Base-by-base conservation (phyloP, 2,888 invertebrate species). In the Hartigia nigra region DNA sequence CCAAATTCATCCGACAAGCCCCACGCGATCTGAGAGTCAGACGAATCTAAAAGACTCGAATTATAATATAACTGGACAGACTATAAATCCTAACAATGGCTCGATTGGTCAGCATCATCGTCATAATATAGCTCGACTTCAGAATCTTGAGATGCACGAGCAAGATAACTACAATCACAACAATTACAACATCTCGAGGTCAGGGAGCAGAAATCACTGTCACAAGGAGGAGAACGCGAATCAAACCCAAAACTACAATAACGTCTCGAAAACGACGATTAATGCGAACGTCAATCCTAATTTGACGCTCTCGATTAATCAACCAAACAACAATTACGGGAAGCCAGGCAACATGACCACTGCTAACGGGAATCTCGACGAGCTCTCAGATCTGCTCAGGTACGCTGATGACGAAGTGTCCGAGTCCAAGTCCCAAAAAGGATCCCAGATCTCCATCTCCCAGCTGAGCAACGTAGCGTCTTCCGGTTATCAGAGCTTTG, bases 401-500 rank as follows among this genome's bases (percentile, higher is more conserved):
- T 95, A 95, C 86, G 95, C 95, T 69, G 97, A 97, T 85, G 96
- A 96, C 88, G 95, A 96, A 39, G 95, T 94, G 77, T 92, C 91
- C 9, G 92, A 89, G 82, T 92, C 89, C 77, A 94, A 93, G 82
- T 91, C 89, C 31, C 95, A 95, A 78, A 95, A 95, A 89, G 95
- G 96, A 76, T 96, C 96, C 74, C 96, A 96, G 88, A 95, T 96
- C 76, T 96, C 96, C 1, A 96, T 96, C 82, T 96, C 96, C 81
- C 97, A 97, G 84, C 90, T 95, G 76, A 95, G 95, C 34, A 95
- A 95, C 82, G 95, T 95, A 12, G 97, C 96, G 69, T 96, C 96
- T 86, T 97, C 97, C 0, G 97, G 97, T 11, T 97, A 97, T 92
- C 97, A 97, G 92, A 97, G 97, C 87, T 96, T 97, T 88, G 96